A percentile compares a stretch with the other conserved stretches of the same genome.
Conservation (phyloP, 2,888 invertebrate species). For the Orchestes rusci region DNA sequence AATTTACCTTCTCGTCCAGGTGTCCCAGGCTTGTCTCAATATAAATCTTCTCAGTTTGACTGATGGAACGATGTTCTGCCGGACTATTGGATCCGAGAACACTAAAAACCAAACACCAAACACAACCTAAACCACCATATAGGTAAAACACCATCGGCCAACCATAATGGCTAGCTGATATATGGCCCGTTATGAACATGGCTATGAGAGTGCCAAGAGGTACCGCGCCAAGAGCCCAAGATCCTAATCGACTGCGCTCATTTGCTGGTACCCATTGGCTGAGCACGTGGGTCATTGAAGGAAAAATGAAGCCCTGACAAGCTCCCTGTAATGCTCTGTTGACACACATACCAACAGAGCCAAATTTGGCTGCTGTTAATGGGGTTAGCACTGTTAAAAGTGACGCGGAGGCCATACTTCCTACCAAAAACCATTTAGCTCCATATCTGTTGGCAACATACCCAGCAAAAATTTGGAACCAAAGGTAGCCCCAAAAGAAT, state of each 20-base stretch:
- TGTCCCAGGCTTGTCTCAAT: constrained; percentile 48
- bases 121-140: constrained; percentile 56
- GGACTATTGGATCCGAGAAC: constrained; percentile 62
- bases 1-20: too few species aligned
- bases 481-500: constrained; percentile 74
- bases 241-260: constrained; percentile 63
- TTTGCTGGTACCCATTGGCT: constrained; percentile 67
- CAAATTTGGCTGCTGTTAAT: constrained; percentile 55
- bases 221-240: constrained; percentile 63
- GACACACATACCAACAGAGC: constrained; percentile 55
- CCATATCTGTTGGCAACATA: constrained; percentile 67
- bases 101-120: constrained; percentile 56
- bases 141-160: constrained; percentile 77
- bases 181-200: constrained; percentile 61
- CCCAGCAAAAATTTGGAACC: constrained; percentile 65
- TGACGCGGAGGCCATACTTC: constrained; percentile 48
- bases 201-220: constrained; percentile 74
- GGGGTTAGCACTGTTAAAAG: constrained; percentile 58
- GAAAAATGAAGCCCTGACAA: constrained; percentile 65
- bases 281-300: constrained; percentile 62
- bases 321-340: constrained; percentile 68
- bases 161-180: constrained; percentile 61
- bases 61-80: constrained; percentile 52
- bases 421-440: constrained; percentile 58
- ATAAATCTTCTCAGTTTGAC: constrained; percentile 54